Evolutionary conservation across 35 echinoderm and acorn worm species (phyloP), one percentile per base, ranked within the genome.

Genomic region (Apostichopus californicus): DNA sequence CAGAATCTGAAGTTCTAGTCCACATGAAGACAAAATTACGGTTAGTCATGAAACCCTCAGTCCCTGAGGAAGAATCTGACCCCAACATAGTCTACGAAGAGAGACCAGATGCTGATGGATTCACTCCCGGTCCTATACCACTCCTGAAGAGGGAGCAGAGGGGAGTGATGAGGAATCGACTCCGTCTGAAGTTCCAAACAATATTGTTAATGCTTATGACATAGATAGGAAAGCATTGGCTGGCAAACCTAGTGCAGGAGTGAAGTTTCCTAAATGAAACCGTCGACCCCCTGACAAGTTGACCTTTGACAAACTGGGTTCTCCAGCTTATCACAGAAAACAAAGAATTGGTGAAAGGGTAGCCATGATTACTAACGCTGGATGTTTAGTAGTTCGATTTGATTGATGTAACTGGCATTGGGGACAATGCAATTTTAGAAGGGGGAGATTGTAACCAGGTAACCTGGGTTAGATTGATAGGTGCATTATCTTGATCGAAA

Each of bases 231-330:
- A 80, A 12, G 24, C 90, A 53, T 25, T 25, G 25, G 75, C 57
- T 10, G 11, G 53, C 57, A 11, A 34, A 1, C 87, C 58, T 89
- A 9, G 24, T 8, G 15, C 65, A 13, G 9, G 54, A 66, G 87
- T 10, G 20, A 54, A 89, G 58, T 21, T 24, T 15, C 9, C 12
- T 46, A 64, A 24, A 8, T 53, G 90, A 61, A 23, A 79, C 10
- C 90, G 56, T 80, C 26, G 17, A 92, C 78, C 77, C 18, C 90
- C 90, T 57, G 81, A 81, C 54, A 80, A 56, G 15, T 81, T 92
- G 56, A 46, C 34, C 34, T 46, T 46, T 46, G 34, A 46, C 34
- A 46, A 46, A 46, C 34, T 46, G 34, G 34, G 34, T 46, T 46
- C 3, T 46, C 34, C 34, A 2, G 3, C 34, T 46, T 46, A 46